Percentiles rank a stretch among this genome's conserved stretches.
Evolutionary conservation across 2,113 vertebrate genomes (phyloP).

Genomic region (Syngnathus floridae): DNA sequence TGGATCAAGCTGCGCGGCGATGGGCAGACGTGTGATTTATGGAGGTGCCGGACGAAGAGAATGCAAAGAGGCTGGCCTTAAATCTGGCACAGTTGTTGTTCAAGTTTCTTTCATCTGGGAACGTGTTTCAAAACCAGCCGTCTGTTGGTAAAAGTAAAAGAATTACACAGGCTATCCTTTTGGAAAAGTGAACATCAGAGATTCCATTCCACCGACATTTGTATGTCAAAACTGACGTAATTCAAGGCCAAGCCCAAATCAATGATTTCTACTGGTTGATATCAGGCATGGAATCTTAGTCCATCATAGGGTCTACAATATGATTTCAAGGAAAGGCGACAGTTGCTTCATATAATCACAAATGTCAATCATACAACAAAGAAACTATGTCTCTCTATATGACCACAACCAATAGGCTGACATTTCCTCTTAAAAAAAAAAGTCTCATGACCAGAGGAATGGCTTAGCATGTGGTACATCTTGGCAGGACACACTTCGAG

Average conservation of each 20-base stretch:
- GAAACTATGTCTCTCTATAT: slow-evolving; percentile 38
- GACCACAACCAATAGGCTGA: slow-evolving; percentile 42
- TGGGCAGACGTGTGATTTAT: slow-evolving; percentile 74
- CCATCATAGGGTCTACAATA: not conserved
- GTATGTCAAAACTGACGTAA: not conserved
- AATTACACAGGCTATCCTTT: slow-evolving; percentile 47
- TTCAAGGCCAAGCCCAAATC: not conserved
- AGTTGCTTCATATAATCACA: slow-evolving; percentile 9
- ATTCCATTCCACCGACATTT: slow-evolving; percentile 40
- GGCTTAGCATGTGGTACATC: slow-evolving; percentile 60
- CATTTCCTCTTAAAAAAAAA: slow-evolving; percentile 36
- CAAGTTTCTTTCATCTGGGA: slow-evolving; percentile 31
- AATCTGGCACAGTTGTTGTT: slow-evolving; percentile 42
- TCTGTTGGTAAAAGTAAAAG: slow-evolving; percentile 50
- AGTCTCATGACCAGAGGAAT: slow-evolving; percentile 45
- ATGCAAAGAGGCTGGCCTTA: slow-evolving; percentile 51
- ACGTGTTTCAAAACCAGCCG: slow-evolving; percentile 32
- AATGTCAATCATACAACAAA: slow-evolving; percentile 31
- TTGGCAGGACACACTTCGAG: slow-evolving; percentile 58
- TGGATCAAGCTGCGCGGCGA: slow-evolving; percentile 61
- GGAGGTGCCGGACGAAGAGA: slow-evolving; percentile 48
- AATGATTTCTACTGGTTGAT: not conserved
- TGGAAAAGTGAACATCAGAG: slow-evolving; percentile 56
- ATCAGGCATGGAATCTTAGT: not conserved
- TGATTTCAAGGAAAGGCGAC: not conserved